These are phyloP conservation scores for Heliothis peltigera DNA, from an alignment of 2,888 invertebrate species.

Conservation along the genomic window DNA sequence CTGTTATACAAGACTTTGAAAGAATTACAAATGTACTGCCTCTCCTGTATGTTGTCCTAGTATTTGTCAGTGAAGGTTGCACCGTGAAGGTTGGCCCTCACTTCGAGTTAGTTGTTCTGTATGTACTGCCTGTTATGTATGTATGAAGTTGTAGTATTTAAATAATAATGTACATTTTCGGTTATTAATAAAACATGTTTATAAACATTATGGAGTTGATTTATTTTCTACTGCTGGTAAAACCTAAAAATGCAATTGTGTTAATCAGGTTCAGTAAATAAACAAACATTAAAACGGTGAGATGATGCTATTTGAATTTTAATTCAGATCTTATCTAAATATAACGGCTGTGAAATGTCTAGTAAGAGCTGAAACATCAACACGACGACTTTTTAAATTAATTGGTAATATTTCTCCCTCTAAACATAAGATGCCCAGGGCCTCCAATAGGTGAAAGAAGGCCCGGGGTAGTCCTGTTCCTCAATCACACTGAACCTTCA, in stretches of 20 bases:
- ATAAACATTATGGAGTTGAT: constrained; percentile 69
- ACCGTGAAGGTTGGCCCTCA: constrained; percentile 13
- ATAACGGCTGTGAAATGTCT: too few relatives aligned
- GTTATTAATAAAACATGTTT: constrained; percentile 88
- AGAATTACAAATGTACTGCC: constrained; percentile 42
- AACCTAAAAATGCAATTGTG: not conserved
- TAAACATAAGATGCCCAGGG: too few relatives aligned
- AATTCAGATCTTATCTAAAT: too few relatives aligned
- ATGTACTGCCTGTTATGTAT: constrained; percentile 78
- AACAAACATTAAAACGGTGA: too few relatives aligned
- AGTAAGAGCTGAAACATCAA: too few relatives aligned
- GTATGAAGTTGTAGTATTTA: constrained; percentile 85
- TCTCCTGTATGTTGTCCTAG: constrained; percentile 29
- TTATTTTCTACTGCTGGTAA: constrained; percentile 1
- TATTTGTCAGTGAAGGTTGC: constrained; percentile 12
- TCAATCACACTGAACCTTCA: too few relatives aligned
- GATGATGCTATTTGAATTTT: too few relatives aligned
- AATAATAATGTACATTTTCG: constrained; percentile 86
- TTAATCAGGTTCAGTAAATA: too few relatives aligned
- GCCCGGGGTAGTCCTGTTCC: too few relatives aligned
- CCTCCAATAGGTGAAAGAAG: too few relatives aligned
- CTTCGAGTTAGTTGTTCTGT: constrained; percentile 58
- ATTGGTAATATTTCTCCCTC: too few relatives aligned
- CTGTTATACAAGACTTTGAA: constrained; percentile 23
- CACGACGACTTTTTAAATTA: too few relatives aligned